Percentiles rank a stretch among this genome's conserved stretches.
These are phyloP conservation scores for Paradoxurus hermaphroditus DNA, from an alignment of 2,113 vertebrate species.

Conservation along the genomic window DNA sequence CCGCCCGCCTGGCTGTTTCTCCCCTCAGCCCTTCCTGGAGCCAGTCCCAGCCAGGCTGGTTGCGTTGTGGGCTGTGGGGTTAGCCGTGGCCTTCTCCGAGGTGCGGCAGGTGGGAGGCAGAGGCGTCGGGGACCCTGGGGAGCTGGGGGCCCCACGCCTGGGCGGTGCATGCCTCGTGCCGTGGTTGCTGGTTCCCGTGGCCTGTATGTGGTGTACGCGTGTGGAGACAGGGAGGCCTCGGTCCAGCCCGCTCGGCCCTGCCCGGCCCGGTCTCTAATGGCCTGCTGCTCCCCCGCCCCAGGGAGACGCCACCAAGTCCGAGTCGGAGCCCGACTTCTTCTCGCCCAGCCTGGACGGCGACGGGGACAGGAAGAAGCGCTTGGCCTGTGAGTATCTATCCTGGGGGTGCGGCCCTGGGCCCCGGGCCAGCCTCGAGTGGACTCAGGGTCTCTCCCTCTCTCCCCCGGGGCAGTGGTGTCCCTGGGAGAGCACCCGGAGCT, in stretches of 20 bases:
- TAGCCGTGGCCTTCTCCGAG: not conserved
- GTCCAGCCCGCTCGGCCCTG: not conserved
- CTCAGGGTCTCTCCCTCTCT: not conserved
- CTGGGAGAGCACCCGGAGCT: constrained; percentile 92
- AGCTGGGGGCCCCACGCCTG: not conserved
- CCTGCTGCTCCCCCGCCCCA: constrained; percentile 69
- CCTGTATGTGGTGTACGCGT: constrained; percentile 60
- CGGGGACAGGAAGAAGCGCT: constrained; percentile 89
- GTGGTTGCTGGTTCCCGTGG: constrained; percentile 66
- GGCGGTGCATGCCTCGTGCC: constrained; percentile 66
- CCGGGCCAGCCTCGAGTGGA: not conserved
- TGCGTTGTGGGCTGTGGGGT: not conserved
- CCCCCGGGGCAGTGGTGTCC: constrained; percentile 84
- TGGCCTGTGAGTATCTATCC: constrained; percentile 87
- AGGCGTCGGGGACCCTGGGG: not conserved
- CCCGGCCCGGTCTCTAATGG: not conserved
- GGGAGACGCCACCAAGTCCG: constrained; percentile 93
- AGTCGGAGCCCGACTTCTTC: constrained; percentile 92
- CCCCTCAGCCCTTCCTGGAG: not conserved
- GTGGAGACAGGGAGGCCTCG: not conserved
- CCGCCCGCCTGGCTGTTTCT: not conserved
- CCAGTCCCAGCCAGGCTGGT: not conserved
- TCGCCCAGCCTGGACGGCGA: constrained; percentile 91
- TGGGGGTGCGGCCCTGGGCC: not conserved
- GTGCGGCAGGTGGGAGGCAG: constrained; percentile 10